Conservation (phyloP, 2,113 vertebrate genomes). For the Larimichthys crocea region DNA sequence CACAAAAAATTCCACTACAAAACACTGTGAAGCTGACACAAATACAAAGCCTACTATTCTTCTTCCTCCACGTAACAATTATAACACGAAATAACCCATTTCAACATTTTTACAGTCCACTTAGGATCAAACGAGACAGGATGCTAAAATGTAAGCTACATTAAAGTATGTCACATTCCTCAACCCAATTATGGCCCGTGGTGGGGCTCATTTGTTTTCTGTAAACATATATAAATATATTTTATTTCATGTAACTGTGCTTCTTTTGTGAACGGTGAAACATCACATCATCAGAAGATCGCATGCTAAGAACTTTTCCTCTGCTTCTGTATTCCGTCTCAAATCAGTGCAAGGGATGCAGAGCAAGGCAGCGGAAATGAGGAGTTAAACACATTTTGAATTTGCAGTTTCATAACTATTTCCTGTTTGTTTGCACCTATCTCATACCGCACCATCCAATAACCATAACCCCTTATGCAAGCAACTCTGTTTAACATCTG, state of each 20-base stretch:
- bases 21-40: not conserved
- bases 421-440: constrained; percentile 30
- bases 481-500: constrained; percentile 22
- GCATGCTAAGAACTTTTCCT: constrained; percentile 13
- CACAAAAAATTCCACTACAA: not conserved
- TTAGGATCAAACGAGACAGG: constrained; percentile 10
- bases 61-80: not conserved
- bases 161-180: constrained; percentile 33
- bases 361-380: constrained; percentile 42
- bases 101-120: not conserved
- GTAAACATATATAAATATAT: constrained; percentile 53
- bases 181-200: constrained; percentile 1
- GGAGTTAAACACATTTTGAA: constrained; percentile 65
- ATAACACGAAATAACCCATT: not conserved
- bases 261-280: not conserved
- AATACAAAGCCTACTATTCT: constrained; percentile 17
- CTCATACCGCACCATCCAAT: not conserved
- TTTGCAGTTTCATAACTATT: constrained; percentile 45
- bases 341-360: constrained; percentile 28
- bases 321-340: constrained; percentile 23
- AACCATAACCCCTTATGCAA: not conserved
- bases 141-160: not conserved
- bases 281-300: not conserved
- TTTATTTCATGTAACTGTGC: constrained; percentile 14
- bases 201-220: constrained; percentile 32